A percentile compares a stretch with the other conserved stretches of the same genome.
Evolutionary conservation across 1,140 invertebrate genomes (phyloP).

Genomic region (Spodoptera litura): DNA sequence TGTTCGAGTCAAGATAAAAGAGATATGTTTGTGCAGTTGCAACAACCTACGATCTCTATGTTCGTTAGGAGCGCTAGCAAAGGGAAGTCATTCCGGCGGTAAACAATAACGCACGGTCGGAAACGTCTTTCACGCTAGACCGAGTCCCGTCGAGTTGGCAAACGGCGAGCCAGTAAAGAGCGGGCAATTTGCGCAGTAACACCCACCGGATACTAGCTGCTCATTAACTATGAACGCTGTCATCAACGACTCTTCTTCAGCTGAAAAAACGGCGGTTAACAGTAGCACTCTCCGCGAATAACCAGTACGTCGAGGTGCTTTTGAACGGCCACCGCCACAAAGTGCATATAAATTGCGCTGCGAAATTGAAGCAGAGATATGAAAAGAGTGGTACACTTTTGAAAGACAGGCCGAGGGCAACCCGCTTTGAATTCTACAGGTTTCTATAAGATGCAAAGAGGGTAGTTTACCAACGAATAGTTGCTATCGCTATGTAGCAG

Average conservation of each 20-base stretch:
- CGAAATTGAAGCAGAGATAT: slow-evolving; percentile 80
- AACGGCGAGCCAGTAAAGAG: slow-evolving; percentile 71
- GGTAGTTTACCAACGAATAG: slow-evolving; percentile 23
- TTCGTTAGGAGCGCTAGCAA: slow-evolving; percentile 61
- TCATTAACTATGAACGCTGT: slow-evolving; percentile 85
- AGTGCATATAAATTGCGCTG: slow-evolving; percentile 84
- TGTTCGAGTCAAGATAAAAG: slow-evolving; percentile 51
- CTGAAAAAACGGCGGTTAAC: slow-evolving; percentile 79
- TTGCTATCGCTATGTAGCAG: slow-evolving; percentile 15
- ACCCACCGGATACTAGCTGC: slow-evolving; percentile 79
- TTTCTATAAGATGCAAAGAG: slow-evolving; percentile 66
- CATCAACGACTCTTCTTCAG: slow-evolving; percentile 82
- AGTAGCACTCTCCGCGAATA: slow-evolving; percentile 78
- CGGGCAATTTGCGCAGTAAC: slow-evolving; percentile 78
- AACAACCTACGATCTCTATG: slow-evolving; percentile 50
- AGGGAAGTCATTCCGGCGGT: slow-evolving; percentile 78
- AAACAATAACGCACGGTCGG: slow-evolving; percentile 81
- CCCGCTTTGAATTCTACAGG: slow-evolving; percentile 70
- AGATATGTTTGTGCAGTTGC: slow-evolving; percentile 53
- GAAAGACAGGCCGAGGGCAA: slow-evolving; percentile 71
- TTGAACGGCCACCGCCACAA: slow-evolving; percentile 75
- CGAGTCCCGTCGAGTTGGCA: slow-evolving; percentile 69
- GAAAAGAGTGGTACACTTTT: slow-evolving; percentile 75
- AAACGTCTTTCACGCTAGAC: slow-evolving; percentile 75
- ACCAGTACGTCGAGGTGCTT: slow-evolving; percentile 73